Conservation (phyloP, 1,140 invertebrate genomes). For the Drosophila grimshawi region DNA sequence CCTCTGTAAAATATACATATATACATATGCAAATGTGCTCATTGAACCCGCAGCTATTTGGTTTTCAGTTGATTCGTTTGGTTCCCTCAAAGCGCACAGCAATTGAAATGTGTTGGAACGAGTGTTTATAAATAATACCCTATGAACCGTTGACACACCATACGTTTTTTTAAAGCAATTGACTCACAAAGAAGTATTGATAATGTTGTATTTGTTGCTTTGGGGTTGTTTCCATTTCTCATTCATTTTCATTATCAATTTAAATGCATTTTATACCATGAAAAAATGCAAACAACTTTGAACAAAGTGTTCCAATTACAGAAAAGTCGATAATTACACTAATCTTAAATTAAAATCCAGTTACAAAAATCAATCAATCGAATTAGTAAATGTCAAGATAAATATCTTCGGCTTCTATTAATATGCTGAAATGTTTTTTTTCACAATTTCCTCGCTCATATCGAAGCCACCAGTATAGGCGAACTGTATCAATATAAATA, state of each 20-base stretch:
- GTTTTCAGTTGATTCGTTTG: too few relatives aligned
- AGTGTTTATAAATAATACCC: background rate
- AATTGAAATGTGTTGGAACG: constrained; percentile 1
- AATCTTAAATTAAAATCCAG: background rate
- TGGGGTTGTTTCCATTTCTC: background rate
- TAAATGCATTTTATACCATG: background rate
- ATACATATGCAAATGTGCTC: background rate
- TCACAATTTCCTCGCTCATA: constrained; percentile 35
- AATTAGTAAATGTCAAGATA: too few relatives aligned
- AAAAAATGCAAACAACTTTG: background rate
- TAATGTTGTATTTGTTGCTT: background rate
- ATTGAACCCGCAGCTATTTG: background rate
- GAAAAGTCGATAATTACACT: too few relatives aligned
- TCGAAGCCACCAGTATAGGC: constrained; percentile 70
- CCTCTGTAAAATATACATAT: background rate
- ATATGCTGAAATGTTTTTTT: background rate
- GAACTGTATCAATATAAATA: constrained; percentile 75
- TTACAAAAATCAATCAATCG: too few relatives aligned
- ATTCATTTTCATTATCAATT: background rate
- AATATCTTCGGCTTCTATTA: background rate
- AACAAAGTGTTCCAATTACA: too few relatives aligned
- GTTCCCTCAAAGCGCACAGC: background rate
- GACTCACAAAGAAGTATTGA: constrained; percentile 3
- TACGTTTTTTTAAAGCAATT: background rate
- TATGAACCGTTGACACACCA: background rate